Base-by-base conservation (phyloP, 35 echinoderm and acorn worm genomes). In the Eucidaris tribuloides region DNA sequence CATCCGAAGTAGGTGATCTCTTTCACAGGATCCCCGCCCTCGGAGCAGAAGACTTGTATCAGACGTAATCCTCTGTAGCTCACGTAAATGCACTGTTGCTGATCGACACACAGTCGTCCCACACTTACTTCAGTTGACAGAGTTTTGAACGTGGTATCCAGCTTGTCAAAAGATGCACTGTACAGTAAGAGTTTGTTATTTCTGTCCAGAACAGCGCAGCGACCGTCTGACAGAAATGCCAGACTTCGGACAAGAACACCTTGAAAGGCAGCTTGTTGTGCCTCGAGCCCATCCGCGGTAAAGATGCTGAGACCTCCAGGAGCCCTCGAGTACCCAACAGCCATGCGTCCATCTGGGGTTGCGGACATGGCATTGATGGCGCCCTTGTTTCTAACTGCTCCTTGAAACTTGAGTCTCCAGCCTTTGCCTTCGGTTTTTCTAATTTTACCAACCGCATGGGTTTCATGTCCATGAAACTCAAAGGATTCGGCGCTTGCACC, bases 201-300 rank as follows among this genome's bases (percentile, higher is more conserved):
- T 6, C 35, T 74, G 18, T 74, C 68, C 34, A 74, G 68, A 74
- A 74, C 24, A 25, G 44, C 36, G 41, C 68, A 74, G 25, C 41
- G 33, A n/a, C 68, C 68, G 41, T 74, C 68, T 6, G 68, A 20
- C 24, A 74, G 68, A 74, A 74, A 74, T 14, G 68, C 68, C 2
- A 41, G 14, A 40, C 34, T 74, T 74, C 68, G 38, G n/a, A 74
- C 41, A 22, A 41, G 1, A 22, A 74, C 3, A n/a, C 68, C 68
- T 13, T 3, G 15, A 17, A 44, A 19, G 18, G 68, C 29, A 33
- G 18, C 68, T 0, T 25, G 36, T n/a, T 41, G 35, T 44, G 38
- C 68, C 68, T 36, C 29, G 24, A 13, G 29, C 25, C 41, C 68
- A 74, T 42, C 2, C 3, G 38, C 35, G 35, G 11, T 41, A 40